Base-by-base conservation (phyloP, 2,113 vertebrate genomes). In the Lathamus discolor region DNA sequence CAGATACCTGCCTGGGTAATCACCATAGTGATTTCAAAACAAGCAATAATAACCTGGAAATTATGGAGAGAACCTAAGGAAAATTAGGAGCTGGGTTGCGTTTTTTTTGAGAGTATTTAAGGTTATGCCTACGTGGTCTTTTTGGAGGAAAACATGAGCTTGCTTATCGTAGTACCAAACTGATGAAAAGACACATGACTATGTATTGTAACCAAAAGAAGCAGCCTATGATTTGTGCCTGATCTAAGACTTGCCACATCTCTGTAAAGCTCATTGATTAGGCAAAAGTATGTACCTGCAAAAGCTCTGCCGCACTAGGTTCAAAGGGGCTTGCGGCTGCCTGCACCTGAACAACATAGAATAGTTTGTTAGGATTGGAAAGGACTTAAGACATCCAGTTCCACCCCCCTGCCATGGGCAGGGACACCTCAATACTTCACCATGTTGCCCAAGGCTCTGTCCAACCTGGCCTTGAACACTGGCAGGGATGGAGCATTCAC, bases 1-100 rank as follows among this genome's bases (percentile, higher is more conserved):
- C 54, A 88, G 44, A 76, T 39, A 94, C 86, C 91, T 91, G 81
- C 51, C 11, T 61, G 82, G 78, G 75, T 86, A 31, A 55, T 76
- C 63, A 3, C 82, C 57, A 51, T 62, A 85, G 94, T 33, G 46
- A 92, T 76, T 23, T 11, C 86, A 72, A 92, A 96, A 95, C 91
- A 97, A 97, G 95, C 0, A 96, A 13, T 16, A 51, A 62, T 3
- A 89, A 89, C 41, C 44, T 79, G 23, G 13, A 91, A 78, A 51
- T 49, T 51, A 73, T 31, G 66, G 62, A 44, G 33, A 39, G 24
- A 74, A 31, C 48, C 48, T n/a, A 69, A 92, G 52, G 77, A 52
- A 92, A 83, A 49, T 0, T 11, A 83, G n/a, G 57, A 54, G 41
- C 19, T 33, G 64, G 4, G 17, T 2, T 77, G 63, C 14, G 25